phyloP scores from a whole-genome alignment of 2,888 invertebrate genomes.

The Mythimna pallens region DNA sequence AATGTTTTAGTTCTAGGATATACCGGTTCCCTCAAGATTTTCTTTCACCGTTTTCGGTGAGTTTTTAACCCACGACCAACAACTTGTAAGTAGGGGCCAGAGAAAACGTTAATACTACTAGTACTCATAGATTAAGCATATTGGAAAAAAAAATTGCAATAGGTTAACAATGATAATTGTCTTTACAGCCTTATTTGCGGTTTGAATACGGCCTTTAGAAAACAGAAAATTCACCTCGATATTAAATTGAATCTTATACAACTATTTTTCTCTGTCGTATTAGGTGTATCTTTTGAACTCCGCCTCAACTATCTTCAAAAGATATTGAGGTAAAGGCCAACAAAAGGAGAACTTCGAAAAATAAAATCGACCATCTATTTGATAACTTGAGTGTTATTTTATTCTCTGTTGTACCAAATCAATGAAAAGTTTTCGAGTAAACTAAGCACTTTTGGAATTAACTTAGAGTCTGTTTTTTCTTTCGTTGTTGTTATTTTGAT shows the following conservation, averaged over 20 bases:
- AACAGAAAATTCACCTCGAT: background rate
- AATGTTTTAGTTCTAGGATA: too few relatives aligned
- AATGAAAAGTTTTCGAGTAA: constrained; percentile 33
- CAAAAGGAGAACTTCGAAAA: constrained; percentile 37
- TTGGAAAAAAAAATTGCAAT: too few relatives aligned
- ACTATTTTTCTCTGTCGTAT: constrained; percentile 28
- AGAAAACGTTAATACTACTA: too few relatives aligned
- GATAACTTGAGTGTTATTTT: constrained; percentile 17
- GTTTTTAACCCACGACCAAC: too few relatives aligned
- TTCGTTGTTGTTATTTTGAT: constrained; percentile 2
- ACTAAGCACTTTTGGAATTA: constrained; percentile 24
- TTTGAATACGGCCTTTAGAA: background rate
- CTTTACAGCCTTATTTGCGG: background rate
- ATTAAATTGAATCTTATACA: constrained; percentile 14
- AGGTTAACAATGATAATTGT: background rate
- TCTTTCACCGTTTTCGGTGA: too few relatives aligned
- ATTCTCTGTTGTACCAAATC: constrained; percentile 18
- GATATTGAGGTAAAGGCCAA: constrained; percentile 27
- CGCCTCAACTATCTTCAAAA: constrained; percentile 34
- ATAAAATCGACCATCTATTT: constrained; percentile 27
- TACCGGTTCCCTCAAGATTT: too few relatives aligned
- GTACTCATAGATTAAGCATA: too few relatives aligned
- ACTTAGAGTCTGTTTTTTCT: constrained; percentile 4
- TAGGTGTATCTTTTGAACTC: constrained; percentile 24
- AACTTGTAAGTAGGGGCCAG: too few relatives aligned